Conservation (phyloP, 2,888 invertebrate genomes). For the Cantharis rustica region DNA sequence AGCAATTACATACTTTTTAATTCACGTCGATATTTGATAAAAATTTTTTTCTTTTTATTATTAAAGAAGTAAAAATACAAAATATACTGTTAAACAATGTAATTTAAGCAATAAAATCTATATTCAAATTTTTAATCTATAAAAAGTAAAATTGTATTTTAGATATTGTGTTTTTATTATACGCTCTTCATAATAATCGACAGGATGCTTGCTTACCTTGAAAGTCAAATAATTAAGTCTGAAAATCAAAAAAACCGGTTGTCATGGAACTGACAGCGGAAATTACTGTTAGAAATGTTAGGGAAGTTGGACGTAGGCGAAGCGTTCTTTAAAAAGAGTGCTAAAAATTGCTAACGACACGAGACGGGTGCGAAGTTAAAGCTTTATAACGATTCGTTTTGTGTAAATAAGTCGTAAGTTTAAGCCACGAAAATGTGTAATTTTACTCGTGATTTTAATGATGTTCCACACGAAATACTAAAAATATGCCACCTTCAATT, state of each 20-base stretch:
- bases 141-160: neutral
- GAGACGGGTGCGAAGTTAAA: conserved; percentile 10
- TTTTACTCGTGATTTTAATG: conserved; percentile 2
- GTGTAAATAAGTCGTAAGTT: conserved; percentile 14
- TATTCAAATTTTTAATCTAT: neutral
- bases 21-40: no score
- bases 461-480: neutral
- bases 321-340: conserved; percentile 13
- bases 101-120: no score
- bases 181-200: conserved; percentile 4
- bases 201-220: conserved; percentile 26
- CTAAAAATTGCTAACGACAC: conserved; percentile 27
- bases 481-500: neutral
- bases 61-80: no score
- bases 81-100: no score
- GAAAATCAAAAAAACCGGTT: conserved; percentile 39
- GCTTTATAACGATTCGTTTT: conserved; percentile 25
- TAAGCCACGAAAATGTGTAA: conserved; percentile 1
- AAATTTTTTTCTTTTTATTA: no score
- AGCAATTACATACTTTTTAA: no score
- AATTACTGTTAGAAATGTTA: conserved; percentile 41
- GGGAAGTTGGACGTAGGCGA: conserved; percentile 27
- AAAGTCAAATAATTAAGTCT: conserved; percentile 37
- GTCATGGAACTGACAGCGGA: conserved; percentile 42
- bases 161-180: neutral